phyloP scores from a whole-genome alignment of 2,888 invertebrate species.

The Netelia melanura region DNA sequence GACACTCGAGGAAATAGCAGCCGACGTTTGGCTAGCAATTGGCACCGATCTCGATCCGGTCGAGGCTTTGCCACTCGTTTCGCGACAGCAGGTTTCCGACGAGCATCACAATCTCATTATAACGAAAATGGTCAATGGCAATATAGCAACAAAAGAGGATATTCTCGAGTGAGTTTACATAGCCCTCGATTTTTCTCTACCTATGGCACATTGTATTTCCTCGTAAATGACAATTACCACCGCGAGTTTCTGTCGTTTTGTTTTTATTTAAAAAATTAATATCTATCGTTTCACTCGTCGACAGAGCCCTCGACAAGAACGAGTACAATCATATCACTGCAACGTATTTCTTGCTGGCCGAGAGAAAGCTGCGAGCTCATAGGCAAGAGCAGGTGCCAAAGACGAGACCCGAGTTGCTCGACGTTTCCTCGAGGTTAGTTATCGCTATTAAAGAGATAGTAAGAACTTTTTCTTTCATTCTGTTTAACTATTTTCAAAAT shows the following conservation, averaged over 20 bases:
- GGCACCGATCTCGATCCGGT: constrained; percentile 85
- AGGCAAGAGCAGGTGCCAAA: constrained; percentile 88
- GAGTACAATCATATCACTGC: constrained; percentile 99
- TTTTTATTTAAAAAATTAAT: constrained; percentile 20
- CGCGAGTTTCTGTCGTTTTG: constrained; percentile 6
- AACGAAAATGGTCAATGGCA: constrained; percentile 98
- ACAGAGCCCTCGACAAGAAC: constrained; percentile 95
- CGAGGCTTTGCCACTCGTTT: constrained; percentile 93
- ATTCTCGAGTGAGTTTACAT: constrained; percentile 91
- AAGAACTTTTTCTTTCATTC: background rate
- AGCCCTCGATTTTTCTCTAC: constrained; percentile 10
- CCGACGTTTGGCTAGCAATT: constrained; percentile 92
- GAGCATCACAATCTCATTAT: constrained; percentile 96
- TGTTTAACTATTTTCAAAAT: background rate
- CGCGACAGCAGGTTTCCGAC: constrained; percentile 95
- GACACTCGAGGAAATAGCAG: constrained; percentile 94
- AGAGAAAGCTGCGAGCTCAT: constrained; percentile 93
- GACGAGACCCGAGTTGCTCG: constrained; percentile 84
- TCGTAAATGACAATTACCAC: background rate
- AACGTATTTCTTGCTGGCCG: constrained; percentile 98
- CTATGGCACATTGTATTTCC: no score
- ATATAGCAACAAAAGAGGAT: constrained; percentile 97
- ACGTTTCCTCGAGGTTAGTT: constrained; percentile 78
- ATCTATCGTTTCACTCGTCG: constrained; percentile 71
- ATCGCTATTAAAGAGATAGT: background rate